Base-by-base conservation (phyloP, 2,797 vertebrate species). In the Tangara arthus region DNA sequence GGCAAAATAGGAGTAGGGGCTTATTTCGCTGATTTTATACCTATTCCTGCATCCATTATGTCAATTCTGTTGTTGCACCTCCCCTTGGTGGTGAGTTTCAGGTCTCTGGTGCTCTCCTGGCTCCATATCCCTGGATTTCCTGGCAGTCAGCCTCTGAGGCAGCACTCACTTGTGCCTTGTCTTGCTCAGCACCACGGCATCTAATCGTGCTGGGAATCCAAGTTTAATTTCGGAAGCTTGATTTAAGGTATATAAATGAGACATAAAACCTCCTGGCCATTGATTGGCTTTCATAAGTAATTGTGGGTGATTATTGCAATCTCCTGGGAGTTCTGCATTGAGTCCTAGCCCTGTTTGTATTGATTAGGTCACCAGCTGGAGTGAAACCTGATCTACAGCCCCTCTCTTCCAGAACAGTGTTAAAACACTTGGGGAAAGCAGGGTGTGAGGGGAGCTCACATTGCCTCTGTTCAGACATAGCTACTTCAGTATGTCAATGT, bases 271-370 rank as follows among this genome's bases (percentile, higher is more conserved):
- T 92, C 86, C 47, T 24, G 53, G 70, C 71, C 75, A 80, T 93
- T 96, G 83, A 80, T 23, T 90, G 6, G 64, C 81, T 97, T 90
- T 77, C 34, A 2, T 88, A 93, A 95, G 66, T 87, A 95, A 94
- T 87, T 87, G 78, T 39, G 53, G 92, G 42, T 87, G 71, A 90
- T 94, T 71, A 68, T 44, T 72, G 59, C 4, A 1, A 32, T 84
- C 78, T 87, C 64, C 50, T 5, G 24, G 68, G 84, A 93, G 68
- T 92, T 85, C 64, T 55, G 7, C 1, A 2, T 52, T 56, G 78
- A 84, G 66, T 82, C 49, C 20, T 84, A 90, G 71, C 37, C 34
- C 83, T 73, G 8, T 84, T 82, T 64, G 50, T 92, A 87, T 93
- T 80, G 88, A 89, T 93, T 66, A 63, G 50, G 69, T 83, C 84